Evolutionary conservation across 2,113 vertebrate species (phyloP).

Genomic region (Saccopteryx leptura): DNA sequence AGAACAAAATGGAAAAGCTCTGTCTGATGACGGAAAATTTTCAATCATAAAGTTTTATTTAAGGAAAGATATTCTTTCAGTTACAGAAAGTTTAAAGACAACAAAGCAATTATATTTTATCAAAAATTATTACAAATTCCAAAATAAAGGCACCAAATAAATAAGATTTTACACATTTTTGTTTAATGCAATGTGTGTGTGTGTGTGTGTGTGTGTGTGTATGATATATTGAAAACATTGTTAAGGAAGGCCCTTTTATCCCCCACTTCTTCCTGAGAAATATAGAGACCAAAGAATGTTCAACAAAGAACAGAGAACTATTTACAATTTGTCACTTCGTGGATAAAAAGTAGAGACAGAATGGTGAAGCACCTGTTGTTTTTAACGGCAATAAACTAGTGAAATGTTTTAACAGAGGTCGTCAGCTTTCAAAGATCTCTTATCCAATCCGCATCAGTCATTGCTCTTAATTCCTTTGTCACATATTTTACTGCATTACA

Average conservation of each 20-base stretch:
- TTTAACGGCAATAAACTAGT: constrained; percentile 76
- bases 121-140: constrained; percentile 55
- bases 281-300: constrained; percentile 72
- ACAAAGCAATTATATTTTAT: constrained; percentile 45
- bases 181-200: constrained; percentile 5
- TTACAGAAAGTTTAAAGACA: constrained; percentile 65
- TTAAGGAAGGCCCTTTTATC: constrained; percentile 45
- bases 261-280: constrained; percentile 67
- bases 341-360: constrained; percentile 83
- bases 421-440: constrained; percentile 84
- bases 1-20: constrained; percentile 43
- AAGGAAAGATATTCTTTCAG: constrained; percentile 48
- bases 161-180: constrained; percentile 53
- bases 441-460: constrained; percentile 81
- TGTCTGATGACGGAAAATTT: constrained; percentile 63
- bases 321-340: constrained; percentile 75
- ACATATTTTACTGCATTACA: constrained; percentile 82
- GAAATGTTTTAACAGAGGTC: constrained; percentile 84
- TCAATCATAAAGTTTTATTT: constrained; percentile 44
- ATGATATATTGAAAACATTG: constrained; percentile 53
- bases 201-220: not conserved
- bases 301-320: constrained; percentile 75
- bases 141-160: constrained; percentile 61
- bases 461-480: constrained; percentile 84
- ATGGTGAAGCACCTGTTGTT: constrained; percentile 84